phyloP scores from a whole-genome alignment of 2,113 vertebrate genomes.

The Carettochelys insculpta region DNA sequence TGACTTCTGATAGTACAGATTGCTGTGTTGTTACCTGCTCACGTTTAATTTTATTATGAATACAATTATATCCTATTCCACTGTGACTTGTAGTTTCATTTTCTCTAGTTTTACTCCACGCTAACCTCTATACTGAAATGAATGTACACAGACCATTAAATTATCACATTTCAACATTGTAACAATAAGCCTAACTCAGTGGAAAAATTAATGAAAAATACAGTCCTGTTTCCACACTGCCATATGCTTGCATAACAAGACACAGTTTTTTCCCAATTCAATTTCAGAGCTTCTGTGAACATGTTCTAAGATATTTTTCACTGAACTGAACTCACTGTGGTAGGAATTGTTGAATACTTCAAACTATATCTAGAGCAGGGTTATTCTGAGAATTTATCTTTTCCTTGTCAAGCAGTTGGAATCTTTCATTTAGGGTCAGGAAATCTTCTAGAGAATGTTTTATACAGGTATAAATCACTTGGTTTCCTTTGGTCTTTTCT shows the following conservation, averaged over 20 bases:
- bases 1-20: not conserved
- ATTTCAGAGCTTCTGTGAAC: not conserved
- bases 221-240: not conserved
- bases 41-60: fast-evolving
- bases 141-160: not conserved
- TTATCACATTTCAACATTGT: not conserved
- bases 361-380: not conserved
- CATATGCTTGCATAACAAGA: not conserved
- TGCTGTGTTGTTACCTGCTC: not conserved
- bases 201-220: not conserved
- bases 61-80: not conserved
- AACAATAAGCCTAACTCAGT: not conserved
- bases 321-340: not conserved
- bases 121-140: not conserved
- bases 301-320: not conserved
- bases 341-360: not conserved
- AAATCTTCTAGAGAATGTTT: conserved; percentile 5
- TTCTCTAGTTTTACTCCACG: not conserved
- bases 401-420: not conserved
- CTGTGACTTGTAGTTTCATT: not conserved
- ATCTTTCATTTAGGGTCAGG: conserved; percentile 17
- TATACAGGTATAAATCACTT: not conserved
- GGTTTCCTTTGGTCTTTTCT: conserved; percentile 15
- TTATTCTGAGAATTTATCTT: not conserved
- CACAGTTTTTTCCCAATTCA: not conserved